Conservation (phyloP, 2,888 invertebrate genomes). For the Salpingus planirostris region DNA sequence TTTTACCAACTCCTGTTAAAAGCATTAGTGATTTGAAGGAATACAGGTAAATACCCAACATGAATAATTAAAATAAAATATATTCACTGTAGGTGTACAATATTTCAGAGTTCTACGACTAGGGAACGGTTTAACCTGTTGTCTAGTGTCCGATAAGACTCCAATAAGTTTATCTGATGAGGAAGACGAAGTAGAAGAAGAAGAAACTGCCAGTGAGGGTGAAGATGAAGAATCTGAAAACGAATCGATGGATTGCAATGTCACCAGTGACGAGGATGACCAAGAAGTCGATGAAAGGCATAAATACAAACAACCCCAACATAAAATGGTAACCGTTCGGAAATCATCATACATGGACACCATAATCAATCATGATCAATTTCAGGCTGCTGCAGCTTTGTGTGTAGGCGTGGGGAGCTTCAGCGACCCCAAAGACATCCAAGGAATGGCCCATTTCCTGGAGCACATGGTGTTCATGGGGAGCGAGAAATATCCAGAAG, state of each 20-base stretch:
- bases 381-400: constrained; percentile 64
- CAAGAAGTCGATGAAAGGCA: constrained; percentile 15
- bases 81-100: too few relatives aligned
- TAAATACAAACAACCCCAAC: constrained; percentile 19
- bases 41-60: constrained; percentile 52
- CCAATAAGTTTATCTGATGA: constrained; percentile 11
- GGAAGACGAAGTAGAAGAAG: constrained; percentile 35
- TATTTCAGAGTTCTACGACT: constrained; percentile 52
- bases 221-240: constrained; percentile 35
- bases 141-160: constrained; percentile 57
- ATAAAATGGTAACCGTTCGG: constrained; percentile 24
- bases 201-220: constrained; percentile 30
- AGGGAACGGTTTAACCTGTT: constrained; percentile 61
- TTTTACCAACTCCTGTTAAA: constrained; percentile 51
- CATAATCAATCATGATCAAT: constrained; percentile 2
- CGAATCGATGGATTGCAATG: constrained; percentile 23
- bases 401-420: constrained; percentile 71
- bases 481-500: constrained; percentile 76
- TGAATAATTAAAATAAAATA: too few relatives aligned
- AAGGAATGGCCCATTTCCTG: constrained; percentile 76
- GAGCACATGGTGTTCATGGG: constrained; percentile 96
- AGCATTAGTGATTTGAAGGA: constrained; percentile 69
- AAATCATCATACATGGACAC: background rate
- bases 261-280: constrained; percentile 25
- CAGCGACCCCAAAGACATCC: constrained; percentile 66